Percentiles rank a stretch among this genome's conserved stretches.
Conservation (phyloP, 2,888 invertebrate species). For the Caenorhabditis imperialis region DNA sequence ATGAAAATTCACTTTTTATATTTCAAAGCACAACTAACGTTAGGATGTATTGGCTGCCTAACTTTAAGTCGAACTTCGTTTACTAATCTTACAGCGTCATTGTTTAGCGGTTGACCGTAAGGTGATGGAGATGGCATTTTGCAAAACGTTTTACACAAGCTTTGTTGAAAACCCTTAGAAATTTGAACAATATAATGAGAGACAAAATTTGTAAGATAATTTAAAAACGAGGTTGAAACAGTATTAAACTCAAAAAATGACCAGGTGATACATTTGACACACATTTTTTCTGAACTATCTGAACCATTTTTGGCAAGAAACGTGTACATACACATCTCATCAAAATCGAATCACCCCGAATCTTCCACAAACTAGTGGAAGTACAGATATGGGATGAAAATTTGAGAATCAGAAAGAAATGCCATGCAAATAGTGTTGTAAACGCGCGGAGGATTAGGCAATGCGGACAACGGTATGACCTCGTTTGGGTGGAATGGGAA, state of each 20-base stretch:
- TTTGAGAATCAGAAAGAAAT: too few relatives aligned
- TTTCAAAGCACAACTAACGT: conserved; percentile 65
- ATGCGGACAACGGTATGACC: too few relatives aligned
- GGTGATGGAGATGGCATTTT: conserved; percentile 52
- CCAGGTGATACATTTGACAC: too few relatives aligned
- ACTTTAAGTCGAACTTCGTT: conserved; percentile 71
- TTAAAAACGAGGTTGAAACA: too few relatives aligned
- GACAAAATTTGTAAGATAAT: too few relatives aligned
- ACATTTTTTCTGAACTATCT: too few relatives aligned
- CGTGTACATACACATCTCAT: too few relatives aligned
- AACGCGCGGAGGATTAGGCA: conserved; percentile 21
- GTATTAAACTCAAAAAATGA: too few relatives aligned
- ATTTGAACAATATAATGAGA: background rate
- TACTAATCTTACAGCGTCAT: conserved; percentile 70
- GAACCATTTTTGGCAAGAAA: too few relatives aligned
- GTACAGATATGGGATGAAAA: too few relatives aligned
- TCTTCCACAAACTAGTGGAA: background rate
- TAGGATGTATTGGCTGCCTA: conserved; percentile 72
- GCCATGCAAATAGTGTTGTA: conserved; percentile 33
- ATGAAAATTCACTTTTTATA: too few relatives aligned
- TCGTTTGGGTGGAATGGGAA: conserved; percentile 37
- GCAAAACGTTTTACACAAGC: background rate
- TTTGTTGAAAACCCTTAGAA: background rate
- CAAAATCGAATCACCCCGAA: background rate
- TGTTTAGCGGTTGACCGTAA: conserved; percentile 71